Base-by-base conservation (phyloP, 1,140 invertebrate species). In the Zaprionus ghesquierei region DNA sequence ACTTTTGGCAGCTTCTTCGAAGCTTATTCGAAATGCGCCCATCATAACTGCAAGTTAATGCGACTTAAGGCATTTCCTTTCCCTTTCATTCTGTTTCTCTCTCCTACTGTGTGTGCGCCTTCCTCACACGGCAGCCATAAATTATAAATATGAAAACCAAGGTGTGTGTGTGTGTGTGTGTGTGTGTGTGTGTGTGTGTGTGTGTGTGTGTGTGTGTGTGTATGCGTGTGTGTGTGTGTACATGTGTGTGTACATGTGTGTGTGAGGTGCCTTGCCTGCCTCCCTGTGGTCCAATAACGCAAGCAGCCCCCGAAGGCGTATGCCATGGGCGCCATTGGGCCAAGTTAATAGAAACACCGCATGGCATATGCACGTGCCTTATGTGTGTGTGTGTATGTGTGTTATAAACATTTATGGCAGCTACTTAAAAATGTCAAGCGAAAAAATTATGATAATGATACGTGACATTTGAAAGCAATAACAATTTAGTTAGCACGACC, bases 361-460 rank as follows among this genome's bases (percentile, higher is more conserved):
- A 13, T 41, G 9, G 6, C 18, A 44, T 44, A 44, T 44, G 41
- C 18, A 44, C 5, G n/a, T n/a, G 33, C n/a, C n/a, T n/a, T 25
- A 12, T 25, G 12, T 27, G 15, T 29, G n/a, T 53, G 27, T 29
- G 25, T 54, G 18, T 29, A 4, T 56, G 22, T 33, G 22, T 61
- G 82, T 87, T 89, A 87, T 87, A 82, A 87, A 87, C 84, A 87
- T 87, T 87, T 89, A 87, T 87, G 82, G 82, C 82, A 89, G 82
- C 84, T 87, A 87, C 82, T 87, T 87, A 87, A 87, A 87, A 87
- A 87, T 87, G 82, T 89, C 82, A 87, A 74, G 71, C 82, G 85
- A 87, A 87, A 87, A 87, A 87, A 87, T 89, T 87, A 87, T 87
- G 84, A 89, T 89, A 87, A 87, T 87, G 82, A 87, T 87, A 87